Base-by-base conservation (phyloP, 2,888 invertebrate genomes). In the Sphaeridia pumilis region DNA sequence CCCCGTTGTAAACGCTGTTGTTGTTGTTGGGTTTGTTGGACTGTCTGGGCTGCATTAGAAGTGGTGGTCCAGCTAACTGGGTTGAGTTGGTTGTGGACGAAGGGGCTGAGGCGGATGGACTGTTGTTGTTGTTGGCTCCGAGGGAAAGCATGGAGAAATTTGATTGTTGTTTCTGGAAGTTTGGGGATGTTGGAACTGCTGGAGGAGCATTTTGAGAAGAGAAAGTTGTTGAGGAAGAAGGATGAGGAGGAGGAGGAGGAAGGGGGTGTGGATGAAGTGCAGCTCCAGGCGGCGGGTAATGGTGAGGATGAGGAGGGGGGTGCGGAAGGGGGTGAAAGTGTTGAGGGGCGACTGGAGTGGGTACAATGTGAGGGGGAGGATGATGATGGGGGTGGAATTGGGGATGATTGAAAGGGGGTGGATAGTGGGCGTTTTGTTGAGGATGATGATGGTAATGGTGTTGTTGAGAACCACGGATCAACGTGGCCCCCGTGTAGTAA, bases 401-500 rank as follows among this genome's bases (percentile, higher is more conserved):
- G 42, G 17, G 21, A 22, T 35, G 22, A n/a, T 21, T 31, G 24
- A 34, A 22, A 17, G 34, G 42, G 5, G 4, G 20, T 2, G 49
- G 10, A n/a, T n/a, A n/a, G 42, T 5, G 22, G 25, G 4, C 14
- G 14, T 17, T 28, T 20, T 5, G 26, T n/a, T 24, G 14, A 14
- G 46, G 26, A 26, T 41, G 47, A 34, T 27, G 48, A 41, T 27
- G n/a, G 10, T 44, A 42, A 20, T 31, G 25, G 22, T 12, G 35
- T 7, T 46, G 22, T 7, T 24, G 43, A 25, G 47, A n/a, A 26
- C 52, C 56, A 45, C 56, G 56, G 21, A 56, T 56, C 26, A 56
- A 22, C 36, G 56, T 56, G 25, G 56, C 56, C 43, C 56, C 56
- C 20, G 56, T 56, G 31, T 54, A 54, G 48, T 56, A 56, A 36